These are phyloP conservation scores for Coelopa pilipes DNA, from an alignment of 2,888 invertebrate genomes.

Conservation along the genomic window DNA sequence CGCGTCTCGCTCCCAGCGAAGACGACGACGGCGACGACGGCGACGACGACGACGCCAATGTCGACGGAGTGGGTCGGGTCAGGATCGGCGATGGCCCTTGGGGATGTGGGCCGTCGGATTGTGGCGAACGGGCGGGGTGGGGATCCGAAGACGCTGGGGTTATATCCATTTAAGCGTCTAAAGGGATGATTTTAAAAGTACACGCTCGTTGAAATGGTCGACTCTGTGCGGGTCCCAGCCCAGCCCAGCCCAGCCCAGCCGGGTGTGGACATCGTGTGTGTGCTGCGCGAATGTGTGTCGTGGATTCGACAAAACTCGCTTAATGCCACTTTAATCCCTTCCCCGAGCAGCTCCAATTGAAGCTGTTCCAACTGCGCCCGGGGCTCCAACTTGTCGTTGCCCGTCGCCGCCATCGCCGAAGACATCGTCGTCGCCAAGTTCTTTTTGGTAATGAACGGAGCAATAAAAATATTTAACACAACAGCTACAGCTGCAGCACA, in stretches of 20 bases:
- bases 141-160: neutral
- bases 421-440: constrained; percentile 29
- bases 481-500: neutral
- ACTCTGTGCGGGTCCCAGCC: neutral
- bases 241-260: too few relatives aligned
- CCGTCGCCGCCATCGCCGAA: constrained; percentile 6
- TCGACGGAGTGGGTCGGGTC: too few relatives aligned
- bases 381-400: constrained; percentile 16
- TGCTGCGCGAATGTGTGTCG: too few relatives aligned
- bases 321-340: constrained; percentile 39
- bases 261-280: constrained; percentile 19
- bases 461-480: constrained; percentile 40
- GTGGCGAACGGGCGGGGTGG: neutral
- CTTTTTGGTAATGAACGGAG: constrained; percentile 42
- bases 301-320: constrained; percentile 26
- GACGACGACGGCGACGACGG: neutral
- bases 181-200: constrained; percentile 23
- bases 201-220: constrained; percentile 21
- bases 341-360: constrained; percentile 31
- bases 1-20: constrained; percentile 33
- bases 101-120: too few relatives aligned
- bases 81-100: too few relatives aligned
- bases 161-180: constrained; percentile 35
- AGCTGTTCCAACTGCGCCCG: constrained; percentile 11
- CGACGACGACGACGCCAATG: constrained; percentile 7